Conservation (phyloP, 2,797 vertebrate genomes). For the Acipenser transmontanus region DNA sequence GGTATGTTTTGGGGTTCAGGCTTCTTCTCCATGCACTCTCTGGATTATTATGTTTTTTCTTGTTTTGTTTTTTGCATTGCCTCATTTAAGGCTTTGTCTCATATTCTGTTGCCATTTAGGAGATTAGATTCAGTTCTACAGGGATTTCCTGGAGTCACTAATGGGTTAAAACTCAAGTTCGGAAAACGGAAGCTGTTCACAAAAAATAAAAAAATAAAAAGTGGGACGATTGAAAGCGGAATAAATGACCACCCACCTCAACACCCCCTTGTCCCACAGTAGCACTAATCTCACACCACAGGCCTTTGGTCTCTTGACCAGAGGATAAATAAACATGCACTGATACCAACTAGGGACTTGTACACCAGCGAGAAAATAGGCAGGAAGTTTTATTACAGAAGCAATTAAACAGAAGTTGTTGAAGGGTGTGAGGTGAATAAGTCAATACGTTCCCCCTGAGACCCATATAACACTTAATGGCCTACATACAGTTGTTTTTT, state of each 20-base stretch:
- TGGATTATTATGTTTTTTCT: too few species aligned
- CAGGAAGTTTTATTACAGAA: constrained; percentile 33
- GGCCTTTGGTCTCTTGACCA: constrained; percentile 23
- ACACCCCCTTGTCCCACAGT: constrained; percentile 8
- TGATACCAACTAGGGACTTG: constrained; percentile 24
- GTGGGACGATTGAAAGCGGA: too few species aligned
- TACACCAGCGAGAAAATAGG: constrained; percentile 23
- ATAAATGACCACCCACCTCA: background rate
- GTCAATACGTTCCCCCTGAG: constrained; percentile 24
- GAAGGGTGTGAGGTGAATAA: constrained; percentile 30
- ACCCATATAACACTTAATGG: constrained; percentile 26
- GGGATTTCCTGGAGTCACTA: too few species aligned
- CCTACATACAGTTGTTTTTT: constrained; percentile 17
- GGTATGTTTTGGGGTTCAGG: too few species aligned
- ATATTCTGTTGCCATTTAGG: too few species aligned
- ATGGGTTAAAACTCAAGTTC: too few species aligned
- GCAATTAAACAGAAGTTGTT: constrained; percentile 31
- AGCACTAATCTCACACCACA: constrained; percentile 15
- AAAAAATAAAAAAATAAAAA: too few species aligned
- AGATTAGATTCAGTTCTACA: too few species aligned
- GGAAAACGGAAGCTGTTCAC: too few species aligned
- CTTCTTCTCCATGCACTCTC: too few species aligned
- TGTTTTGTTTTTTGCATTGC: too few species aligned
- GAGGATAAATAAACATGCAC: constrained; percentile 33
- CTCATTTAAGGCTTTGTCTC: too few species aligned